Base-by-base conservation (phyloP, 2,113 vertebrate species). In the Regulus satrapa region DNA sequence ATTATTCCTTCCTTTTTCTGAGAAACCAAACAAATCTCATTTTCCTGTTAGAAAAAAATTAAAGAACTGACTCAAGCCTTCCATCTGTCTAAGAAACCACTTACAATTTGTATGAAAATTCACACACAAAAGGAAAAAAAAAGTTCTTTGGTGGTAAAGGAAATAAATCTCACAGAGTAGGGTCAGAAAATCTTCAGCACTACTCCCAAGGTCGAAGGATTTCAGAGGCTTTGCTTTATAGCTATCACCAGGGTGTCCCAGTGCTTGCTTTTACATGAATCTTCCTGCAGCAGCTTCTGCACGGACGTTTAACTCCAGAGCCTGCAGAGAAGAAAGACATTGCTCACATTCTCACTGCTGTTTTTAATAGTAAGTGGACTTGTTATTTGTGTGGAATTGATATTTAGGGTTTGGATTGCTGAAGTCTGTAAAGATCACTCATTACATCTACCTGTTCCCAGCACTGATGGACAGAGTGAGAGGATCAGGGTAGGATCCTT, bases 271-370 rank as follows among this genome's bases (percentile, higher is more conserved):
- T 54, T 77, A 18, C 19, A 32, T 41, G 66, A 61, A 85, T 51
- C 18, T 71, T 75, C 86, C 82, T 91, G 64, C 17, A 17, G 68
- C 89, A 89, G 63, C 80, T 96, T 94, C 85, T 95, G 41, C 88
- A 83, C 84, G 66, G 86, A 67, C 51, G 36, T 62, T 56, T 87
- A 66, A 63, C 82, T 92, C 80, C 61, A 91, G 93, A 89, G 64
- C 62, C 91, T 32, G 55, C 74, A 75, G 73, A 92, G 84, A 91
- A 94, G 75, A 84, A 73, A 71, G 7, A 8, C 32, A 31, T 79
- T 89, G 78, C 92, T 97, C 94, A 94, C 24, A 85, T 80, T 83
- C 45, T 78, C 46, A n/a, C 69, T 89, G 73, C 69, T 83, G 18
- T 86, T 89, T 97, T 92, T 66, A 63, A 58, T 14, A 71, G 6